A percentile compares a stretch with the other conserved stretches of the same genome.
phyloP scores from a whole-genome alignment of 2,888 invertebrate genomes.

The Drosophila pseudotakahashii region DNA sequence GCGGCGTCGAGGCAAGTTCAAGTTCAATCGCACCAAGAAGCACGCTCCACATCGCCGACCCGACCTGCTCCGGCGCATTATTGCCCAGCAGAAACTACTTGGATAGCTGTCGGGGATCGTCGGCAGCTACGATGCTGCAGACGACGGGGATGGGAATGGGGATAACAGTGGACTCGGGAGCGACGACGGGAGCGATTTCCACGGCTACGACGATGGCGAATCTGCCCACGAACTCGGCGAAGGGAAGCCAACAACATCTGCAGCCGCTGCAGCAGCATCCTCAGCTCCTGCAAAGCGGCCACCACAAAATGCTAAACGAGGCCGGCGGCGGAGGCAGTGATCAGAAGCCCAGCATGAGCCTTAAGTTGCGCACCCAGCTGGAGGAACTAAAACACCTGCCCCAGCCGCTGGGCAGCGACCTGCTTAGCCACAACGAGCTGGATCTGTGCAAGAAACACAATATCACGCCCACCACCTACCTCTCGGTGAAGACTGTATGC shows the following conservation, averaged over 20 bases:
- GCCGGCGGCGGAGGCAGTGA: constrained; percentile 43
- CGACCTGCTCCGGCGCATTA: constrained; percentile 84
- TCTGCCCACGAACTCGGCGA: constrained; percentile 70
- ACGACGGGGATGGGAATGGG: constrained; percentile 83
- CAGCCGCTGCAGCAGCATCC: constrained; percentile 61
- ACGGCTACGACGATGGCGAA: constrained; percentile 77
- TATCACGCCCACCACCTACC: constrained; percentile 93
- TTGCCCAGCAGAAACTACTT: constrained; percentile 85
- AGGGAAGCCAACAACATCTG: constrained; percentile 70
- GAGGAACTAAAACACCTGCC: constrained; percentile 80
- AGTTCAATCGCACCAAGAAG: constrained; percentile 94
- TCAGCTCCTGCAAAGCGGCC: constrained; percentile 33
- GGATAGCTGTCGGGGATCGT: constrained; percentile 85
- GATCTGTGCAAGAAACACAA: constrained; percentile 91
- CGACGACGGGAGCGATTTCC: constrained; percentile 75
- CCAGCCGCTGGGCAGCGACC: constrained; percentile 85
- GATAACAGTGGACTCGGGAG: constrained; percentile 67
- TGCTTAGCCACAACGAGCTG: constrained; percentile 88
- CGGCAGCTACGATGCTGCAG: constrained; percentile 85
- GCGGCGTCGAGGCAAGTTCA: constrained; percentile 86
- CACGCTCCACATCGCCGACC: constrained; percentile 89
- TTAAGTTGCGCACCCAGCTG: constrained; percentile 85
- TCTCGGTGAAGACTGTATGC: constrained; percentile 94
- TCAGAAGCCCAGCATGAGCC: constrained; percentile 84
- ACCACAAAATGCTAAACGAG: constrained; percentile 65